phyloP scores from a whole-genome alignment of 2,797 vertebrate species.

The Notamacropus eugenii region DNA sequence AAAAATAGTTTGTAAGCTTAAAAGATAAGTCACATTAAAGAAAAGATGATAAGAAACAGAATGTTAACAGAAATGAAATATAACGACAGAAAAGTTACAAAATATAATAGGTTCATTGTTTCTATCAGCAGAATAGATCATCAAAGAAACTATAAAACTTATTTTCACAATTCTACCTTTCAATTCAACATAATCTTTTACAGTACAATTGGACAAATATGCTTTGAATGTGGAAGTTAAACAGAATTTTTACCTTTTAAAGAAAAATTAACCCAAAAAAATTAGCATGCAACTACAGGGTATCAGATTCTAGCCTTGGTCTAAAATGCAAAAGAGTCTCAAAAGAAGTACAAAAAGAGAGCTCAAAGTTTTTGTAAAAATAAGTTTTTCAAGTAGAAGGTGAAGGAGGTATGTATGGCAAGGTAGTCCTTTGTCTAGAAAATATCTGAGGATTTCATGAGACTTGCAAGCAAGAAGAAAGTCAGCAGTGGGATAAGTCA shows the following conservation, averaged over 20 bases:
- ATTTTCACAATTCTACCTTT: neutral
- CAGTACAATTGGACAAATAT: neutral
- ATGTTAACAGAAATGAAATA: neutral
- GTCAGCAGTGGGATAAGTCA: neutral
- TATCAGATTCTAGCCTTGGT: neutral
- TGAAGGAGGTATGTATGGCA: neutral
- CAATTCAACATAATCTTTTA: neutral
- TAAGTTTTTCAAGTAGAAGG: neutral
- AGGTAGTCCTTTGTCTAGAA: neutral
- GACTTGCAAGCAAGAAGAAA: neutral
- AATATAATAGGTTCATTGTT: neutral
- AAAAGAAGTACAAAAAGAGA: neutral
- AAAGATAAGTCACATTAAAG: neutral
- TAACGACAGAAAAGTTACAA: neutral
- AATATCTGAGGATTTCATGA: neutral
- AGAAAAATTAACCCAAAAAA: neutral
- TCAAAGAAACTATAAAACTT: neutral
- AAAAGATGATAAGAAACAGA: neutral
- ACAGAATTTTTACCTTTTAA: neutral
- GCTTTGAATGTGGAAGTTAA: neutral
- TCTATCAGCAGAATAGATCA: neutral
- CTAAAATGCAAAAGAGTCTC: neutral
- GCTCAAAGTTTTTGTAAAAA: neutral
- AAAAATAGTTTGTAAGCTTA: neutral
- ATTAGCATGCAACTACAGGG: neutral